Conservation (phyloP, 2,888 invertebrate species). For the Penaeus monodon region DNA sequence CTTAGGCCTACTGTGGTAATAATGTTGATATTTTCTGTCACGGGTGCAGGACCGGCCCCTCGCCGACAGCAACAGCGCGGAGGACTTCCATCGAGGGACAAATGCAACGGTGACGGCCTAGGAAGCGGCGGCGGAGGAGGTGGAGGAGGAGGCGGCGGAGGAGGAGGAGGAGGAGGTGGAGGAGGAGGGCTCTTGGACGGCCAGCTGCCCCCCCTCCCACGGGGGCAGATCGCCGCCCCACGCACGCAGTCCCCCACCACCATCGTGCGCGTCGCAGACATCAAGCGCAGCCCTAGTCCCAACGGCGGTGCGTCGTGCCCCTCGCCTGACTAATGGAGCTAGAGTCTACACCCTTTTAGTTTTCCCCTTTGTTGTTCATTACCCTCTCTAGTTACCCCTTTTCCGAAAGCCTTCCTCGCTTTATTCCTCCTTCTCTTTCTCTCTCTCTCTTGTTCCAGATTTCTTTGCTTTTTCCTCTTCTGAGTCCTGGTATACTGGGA, state of each 20-base stretch:
- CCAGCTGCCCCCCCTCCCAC: constrained; percentile 1
- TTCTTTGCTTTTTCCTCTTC: too few relatives aligned
- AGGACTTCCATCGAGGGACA: constrained; percentile 26
- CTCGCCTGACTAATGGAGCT: constrained; percentile 37
- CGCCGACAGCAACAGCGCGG: constrained; percentile 48
- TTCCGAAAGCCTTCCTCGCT: background rate
- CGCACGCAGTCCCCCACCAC: constrained; percentile 37
- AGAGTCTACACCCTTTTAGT: too few relatives aligned
- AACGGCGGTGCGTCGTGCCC: constrained; percentile 35
- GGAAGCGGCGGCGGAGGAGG: too few relatives aligned
- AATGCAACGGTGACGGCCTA: constrained; percentile 41
- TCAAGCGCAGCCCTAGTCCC: constrained; percentile 54
- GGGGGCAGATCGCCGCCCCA: constrained; percentile 25
- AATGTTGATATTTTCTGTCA: constrained; percentile 34
- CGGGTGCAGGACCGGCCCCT: constrained; percentile 52
- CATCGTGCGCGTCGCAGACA: constrained; percentile 40
- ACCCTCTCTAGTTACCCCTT: background rate
- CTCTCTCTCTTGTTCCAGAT: background rate
- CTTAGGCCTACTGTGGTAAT: constrained; percentile 14
- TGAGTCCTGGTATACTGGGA: too few relatives aligned
- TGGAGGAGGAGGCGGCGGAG: too few relatives aligned
- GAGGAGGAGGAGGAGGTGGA: too few relatives aligned
- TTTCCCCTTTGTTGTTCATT: too few relatives aligned
- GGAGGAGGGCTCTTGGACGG: constrained; percentile 12
- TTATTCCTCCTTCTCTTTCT: background rate